Conservation (phyloP, 2,888 invertebrate species). For the Mythimna lalbum region DNA sequence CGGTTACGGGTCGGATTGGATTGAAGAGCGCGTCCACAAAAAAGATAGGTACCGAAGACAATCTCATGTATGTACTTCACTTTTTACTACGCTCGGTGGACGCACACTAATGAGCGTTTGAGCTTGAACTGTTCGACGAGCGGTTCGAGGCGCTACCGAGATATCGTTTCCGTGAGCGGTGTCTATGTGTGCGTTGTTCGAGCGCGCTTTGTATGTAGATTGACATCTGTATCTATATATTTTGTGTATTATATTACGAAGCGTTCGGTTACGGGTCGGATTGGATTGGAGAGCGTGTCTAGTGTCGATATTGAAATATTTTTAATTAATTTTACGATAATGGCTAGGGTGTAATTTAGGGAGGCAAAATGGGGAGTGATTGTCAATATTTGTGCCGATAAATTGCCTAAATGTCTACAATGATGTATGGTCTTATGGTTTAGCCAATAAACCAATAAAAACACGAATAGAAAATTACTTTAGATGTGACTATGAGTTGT, state of each 20-base stretch:
- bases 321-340: slow-evolving; percentile 47
- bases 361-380: slow-evolving; percentile 3
- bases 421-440: background rate
- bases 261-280: slow-evolving; percentile 42
- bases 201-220: too few species aligned
- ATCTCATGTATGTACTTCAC: too few species aligned
- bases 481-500: background rate
- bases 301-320: slow-evolving; percentile 54
- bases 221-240: too few species aligned
- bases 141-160: too few species aligned
- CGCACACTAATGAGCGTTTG: too few species aligned
- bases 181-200: too few species aligned
- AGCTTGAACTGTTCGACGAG: too few species aligned
- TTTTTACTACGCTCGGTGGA: too few species aligned
- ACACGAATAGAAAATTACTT: too few species aligned
- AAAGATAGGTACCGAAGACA: too few species aligned
- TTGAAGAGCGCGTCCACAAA: slow-evolving; percentile 41
- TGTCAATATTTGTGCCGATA: slow-evolving; percentile 15
- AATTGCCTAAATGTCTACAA: background rate
- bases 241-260: slow-evolving; percentile 50
- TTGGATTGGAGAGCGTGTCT: slow-evolving; percentile 41
- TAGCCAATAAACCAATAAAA: background rate
- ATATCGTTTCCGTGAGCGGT: too few species aligned
- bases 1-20: slow-evolving; percentile 43
- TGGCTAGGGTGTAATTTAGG: slow-evolving; percentile 20